Evolutionary conservation across 2,888 invertebrate genomes (phyloP).

Genomic region (Drosophila rellima): DNA sequence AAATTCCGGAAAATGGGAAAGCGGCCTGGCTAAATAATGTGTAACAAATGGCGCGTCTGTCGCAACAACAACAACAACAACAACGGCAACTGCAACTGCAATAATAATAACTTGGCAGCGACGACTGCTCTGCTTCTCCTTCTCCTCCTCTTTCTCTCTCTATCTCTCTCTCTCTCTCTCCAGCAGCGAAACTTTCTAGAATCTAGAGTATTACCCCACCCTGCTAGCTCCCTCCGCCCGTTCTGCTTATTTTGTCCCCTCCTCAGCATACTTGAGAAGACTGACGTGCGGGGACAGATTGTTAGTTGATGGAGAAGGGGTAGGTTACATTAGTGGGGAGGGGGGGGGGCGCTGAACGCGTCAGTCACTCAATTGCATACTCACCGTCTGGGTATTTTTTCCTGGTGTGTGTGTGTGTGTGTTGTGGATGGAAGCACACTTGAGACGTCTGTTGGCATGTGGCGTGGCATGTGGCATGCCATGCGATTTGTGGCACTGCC

Average conservation of each 20-base stretch:
- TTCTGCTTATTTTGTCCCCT: not conserved
- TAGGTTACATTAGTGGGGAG: not conserved
- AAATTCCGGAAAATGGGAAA: slow-evolving; percentile 63
- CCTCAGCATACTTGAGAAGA: slow-evolving; percentile 6
- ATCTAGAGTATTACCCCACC: slow-evolving; percentile 26
- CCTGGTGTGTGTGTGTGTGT: slow-evolving; percentile 5
- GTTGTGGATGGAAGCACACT: slow-evolving; percentile 55
- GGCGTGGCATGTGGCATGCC: slow-evolving; percentile 69
- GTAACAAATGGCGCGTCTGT: slow-evolving; percentile 77
- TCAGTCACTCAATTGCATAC: slow-evolving; percentile 76
- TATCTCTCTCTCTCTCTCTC: not conserved
- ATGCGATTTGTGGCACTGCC: slow-evolving; percentile 67
- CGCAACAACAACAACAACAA: slow-evolving; percentile 38
- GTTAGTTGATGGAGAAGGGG: not conserved
- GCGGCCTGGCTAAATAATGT: slow-evolving; percentile 68
- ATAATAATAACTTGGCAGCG: slow-evolving; percentile 68
- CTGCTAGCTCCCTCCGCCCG: not conserved
- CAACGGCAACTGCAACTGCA: slow-evolving; percentile 61
- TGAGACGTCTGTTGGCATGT: slow-evolving; percentile 68
- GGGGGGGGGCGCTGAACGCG: slow-evolving; percentile 28
- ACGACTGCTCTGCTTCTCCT: slow-evolving; percentile 26
- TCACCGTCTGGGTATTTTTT: slow-evolving; percentile 72
- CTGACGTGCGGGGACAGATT: slow-evolving; percentile 20
- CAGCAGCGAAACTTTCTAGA: slow-evolving; percentile 44
- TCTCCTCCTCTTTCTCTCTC: not conserved